These are phyloP conservation scores for Epinephelus malabaricus DNA, from an alignment of 2,797 vertebrate genomes.

Conservation along the genomic window DNA sequence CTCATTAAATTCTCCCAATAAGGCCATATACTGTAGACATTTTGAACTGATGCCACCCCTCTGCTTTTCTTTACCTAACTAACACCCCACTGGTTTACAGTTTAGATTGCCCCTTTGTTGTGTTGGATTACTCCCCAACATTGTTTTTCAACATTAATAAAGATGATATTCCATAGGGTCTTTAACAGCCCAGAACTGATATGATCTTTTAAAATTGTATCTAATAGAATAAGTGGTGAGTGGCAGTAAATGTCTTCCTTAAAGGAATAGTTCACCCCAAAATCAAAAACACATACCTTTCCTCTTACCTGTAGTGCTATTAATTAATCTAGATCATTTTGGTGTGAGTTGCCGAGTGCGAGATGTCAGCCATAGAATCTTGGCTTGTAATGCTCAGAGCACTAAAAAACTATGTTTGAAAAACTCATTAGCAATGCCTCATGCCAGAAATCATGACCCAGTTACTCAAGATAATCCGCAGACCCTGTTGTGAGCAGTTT, in stretches of 20 bases:
- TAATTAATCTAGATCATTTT: too few relatives aligned
- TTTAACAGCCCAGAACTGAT: neutral
- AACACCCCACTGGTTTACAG: neutral
- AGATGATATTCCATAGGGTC: neutral
- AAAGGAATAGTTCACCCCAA: neutral
- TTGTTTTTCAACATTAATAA: neutral
- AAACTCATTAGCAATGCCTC: too few relatives aligned
- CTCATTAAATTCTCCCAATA: too few relatives aligned
- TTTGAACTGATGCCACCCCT: neutral
- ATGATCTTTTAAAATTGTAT: neutral
- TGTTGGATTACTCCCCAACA: neutral
- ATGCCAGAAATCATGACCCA: too few relatives aligned
- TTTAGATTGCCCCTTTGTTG: neutral
- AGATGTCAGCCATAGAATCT: too few relatives aligned
- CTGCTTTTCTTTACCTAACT: neutral
- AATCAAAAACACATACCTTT: too few relatives aligned
- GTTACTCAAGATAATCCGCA: too few relatives aligned
- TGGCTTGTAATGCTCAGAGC: too few relatives aligned
- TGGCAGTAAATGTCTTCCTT: neutral
- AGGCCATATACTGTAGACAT: neutral
- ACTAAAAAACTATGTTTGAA: too few relatives aligned
- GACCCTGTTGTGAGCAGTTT: too few relatives aligned
- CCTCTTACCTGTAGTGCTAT: too few relatives aligned
- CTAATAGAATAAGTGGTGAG: neutral
- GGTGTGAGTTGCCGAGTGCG: too few relatives aligned